Base-by-base conservation (phyloP, 2,888 invertebrate genomes). In the Andrena haemorrhoa region DNA sequence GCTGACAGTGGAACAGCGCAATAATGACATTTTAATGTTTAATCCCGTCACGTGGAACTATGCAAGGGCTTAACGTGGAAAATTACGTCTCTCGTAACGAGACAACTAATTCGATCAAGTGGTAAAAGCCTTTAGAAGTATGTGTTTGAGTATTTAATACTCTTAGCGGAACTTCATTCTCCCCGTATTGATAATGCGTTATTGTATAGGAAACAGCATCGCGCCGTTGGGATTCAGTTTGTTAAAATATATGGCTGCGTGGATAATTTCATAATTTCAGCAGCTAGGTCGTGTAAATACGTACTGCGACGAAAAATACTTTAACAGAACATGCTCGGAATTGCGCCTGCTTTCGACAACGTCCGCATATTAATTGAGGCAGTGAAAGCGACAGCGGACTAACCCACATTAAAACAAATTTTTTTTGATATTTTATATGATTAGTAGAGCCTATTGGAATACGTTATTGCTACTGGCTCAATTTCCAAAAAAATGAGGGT, bases 121-220 rank as follows among this genome's bases (percentile, higher is more conserved):
- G 56, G 47, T 47, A 66, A 71, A n/a, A 41, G 56, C 49, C 79
- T 80, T 72, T 41, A 23, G 56, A 60, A 79, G 61, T 68, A 72
- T 1, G 31, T 47, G 33, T 63, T 80, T 35, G 51, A 29, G 33
- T 60, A 63, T 68, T 72, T 79, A 80, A 72, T 72, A 49, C 53
- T 60, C 61, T 71, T 61, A 61, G 4, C 49, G n/a, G 7, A 72
- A 72, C 61, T 35, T 35, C 10, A 8, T 41, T 72, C 26, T 31
- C 49, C 2, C 16, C 8, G 20, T 29, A 56, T 63, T 29, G 33
- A 71, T 49, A 16, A 53, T 76, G 26, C 4, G 8, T 7, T 70
- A 26, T 33, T 31, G 33, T n/a, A 58, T 35, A 35, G 16, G 16
- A 23, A n/a, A 23, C 53, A 53, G n/a, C 2, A 26, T 23, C 51